Evolutionary conservation across 2,113 vertebrate species (phyloP), one percentile per base, ranked within the genome.

Genomic region (Okapia johnstoni): DNA sequence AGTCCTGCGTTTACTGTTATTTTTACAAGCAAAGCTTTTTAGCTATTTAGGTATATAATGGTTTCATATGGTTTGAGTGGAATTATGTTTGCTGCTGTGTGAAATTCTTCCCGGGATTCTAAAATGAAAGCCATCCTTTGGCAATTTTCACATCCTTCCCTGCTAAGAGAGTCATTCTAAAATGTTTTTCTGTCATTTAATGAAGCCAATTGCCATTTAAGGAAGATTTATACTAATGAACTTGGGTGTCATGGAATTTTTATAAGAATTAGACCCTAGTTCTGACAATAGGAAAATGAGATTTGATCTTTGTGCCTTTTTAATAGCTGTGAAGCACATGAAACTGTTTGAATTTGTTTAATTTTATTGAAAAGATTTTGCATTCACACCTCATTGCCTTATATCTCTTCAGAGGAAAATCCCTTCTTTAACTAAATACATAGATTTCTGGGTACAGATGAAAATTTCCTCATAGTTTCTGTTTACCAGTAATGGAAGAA

Each of bases 161-260:
- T 0, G 5, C 40, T 25, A 43, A 46, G 54, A 93, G 57, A 88
- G 48, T 46, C 55, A 91, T 87, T 89, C 46, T 90, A 91, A 91
- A 91, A 36, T 86, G 9, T 77, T 88, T 83, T 40, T 15, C 83
- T 92, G 85, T 93, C 84, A 90, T 87, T 70, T 96, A 96, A 93
- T 93, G 61, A 93, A 92, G 40, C 40, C 61, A 96, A 11, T 50
- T 84, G 83, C 86, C 95, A 88, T 83, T 94, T 89, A 93, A 66
- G 55, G 57, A 9, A 90, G 87, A 93, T 92, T 97, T 97, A 94
- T 93, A 98, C 86, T 96, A 92, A 98, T 98, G 93, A 97, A 63
- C 40, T 85, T 19, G 50, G 50, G 54, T 94, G 52, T 48, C 84
- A 76, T 55, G 86, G 70, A 89, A 58, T 87, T 80, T 58, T 88